Evolutionary conservation across 2,113 vertebrate genomes (phyloP).

Genomic region (Oceanodroma tethys): DNA sequence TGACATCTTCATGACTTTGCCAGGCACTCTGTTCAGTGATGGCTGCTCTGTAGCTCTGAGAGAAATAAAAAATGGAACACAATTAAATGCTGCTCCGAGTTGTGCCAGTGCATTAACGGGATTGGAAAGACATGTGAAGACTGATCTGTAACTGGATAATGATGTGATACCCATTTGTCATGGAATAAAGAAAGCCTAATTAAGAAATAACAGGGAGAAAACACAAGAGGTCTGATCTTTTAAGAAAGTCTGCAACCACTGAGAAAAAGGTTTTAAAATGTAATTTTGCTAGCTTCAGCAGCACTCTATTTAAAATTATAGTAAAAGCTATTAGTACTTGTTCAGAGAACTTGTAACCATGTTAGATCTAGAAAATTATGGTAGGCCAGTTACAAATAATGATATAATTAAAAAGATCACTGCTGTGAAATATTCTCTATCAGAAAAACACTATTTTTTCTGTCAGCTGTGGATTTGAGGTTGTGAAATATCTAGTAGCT

Average conservation of each 20-base stretch:
- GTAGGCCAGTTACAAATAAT: not conserved
- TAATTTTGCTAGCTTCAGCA: conserved; percentile 26
- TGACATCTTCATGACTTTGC: not conserved
- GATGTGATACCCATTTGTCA: conserved; percentile 21
- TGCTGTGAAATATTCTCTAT: conserved; percentile 11
- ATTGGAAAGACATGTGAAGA: not conserved
- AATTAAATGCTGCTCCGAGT: not conserved
- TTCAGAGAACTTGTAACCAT: not conserved
- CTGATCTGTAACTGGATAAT: conserved; percentile 22
- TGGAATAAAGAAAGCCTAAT: conserved; percentile 34
- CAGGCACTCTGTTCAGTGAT: not conserved
- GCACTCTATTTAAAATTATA: conserved; percentile 23
- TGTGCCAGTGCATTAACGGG: not conserved
- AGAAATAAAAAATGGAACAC: not conserved
- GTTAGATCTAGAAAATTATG: not conserved
- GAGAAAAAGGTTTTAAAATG: not conserved
- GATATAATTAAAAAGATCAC: not conserved
- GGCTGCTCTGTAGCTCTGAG: not conserved
- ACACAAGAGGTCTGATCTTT: conserved; percentile 24
- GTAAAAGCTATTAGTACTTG: not conserved
- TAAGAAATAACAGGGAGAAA: conserved; percentile 36
- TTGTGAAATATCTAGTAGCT: not conserved
- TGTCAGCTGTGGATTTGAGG: not conserved
- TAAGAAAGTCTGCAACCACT: not conserved
- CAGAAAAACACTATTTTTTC: not conserved